Evolutionary conservation across 2,888 invertebrate genomes (phyloP).

Genomic region (Hedya salicella): DNA sequence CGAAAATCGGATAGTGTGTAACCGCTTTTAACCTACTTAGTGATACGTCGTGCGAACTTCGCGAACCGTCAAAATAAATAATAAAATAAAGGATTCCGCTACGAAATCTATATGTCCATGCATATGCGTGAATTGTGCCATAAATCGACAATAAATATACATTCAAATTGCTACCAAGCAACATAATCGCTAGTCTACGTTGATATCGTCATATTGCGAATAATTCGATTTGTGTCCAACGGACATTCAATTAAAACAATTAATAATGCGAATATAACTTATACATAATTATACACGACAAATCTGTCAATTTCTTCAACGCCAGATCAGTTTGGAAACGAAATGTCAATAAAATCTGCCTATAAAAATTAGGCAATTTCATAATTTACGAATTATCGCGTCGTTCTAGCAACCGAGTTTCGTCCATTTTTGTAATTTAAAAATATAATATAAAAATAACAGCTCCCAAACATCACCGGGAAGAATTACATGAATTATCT

Average conservation of each 20-base stretch:
- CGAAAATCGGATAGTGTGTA: slow-evolving; percentile 14
- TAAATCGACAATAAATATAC: slow-evolving; percentile 23
- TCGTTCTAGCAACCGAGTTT: slow-evolving; percentile 13
- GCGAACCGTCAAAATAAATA: slow-evolving; percentile 40
- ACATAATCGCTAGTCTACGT: slow-evolving; percentile 17
- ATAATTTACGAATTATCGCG: slow-evolving; percentile 1
- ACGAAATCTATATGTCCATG: slow-evolving; percentile 33
- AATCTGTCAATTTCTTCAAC: neutral
- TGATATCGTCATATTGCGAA: slow-evolving; percentile 7
- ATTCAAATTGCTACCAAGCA: slow-evolving; percentile 22
- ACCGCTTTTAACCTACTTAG: slow-evolving; percentile 26
- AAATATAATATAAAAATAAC: neutral
- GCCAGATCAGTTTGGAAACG: neutral
- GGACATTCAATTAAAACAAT: slow-evolving; percentile 5
- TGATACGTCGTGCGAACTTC: slow-evolving; percentile 9
- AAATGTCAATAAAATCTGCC: slow-evolving; percentile 2
- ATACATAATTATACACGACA: slow-evolving; percentile 7
- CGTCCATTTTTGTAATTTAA: neutral
- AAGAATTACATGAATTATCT: slow-evolving; percentile 10
- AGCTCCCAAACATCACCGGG: neutral
- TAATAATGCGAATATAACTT: slow-evolving; percentile 11
- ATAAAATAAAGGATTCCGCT: slow-evolving; percentile 38
- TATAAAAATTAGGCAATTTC: slow-evolving; percentile 16
- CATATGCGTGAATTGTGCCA: slow-evolving; percentile 32
- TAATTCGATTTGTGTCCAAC: slow-evolving; percentile 17